Conservation (phyloP, 2,113 vertebrate species). For the Nanorana parkeri region DNA sequence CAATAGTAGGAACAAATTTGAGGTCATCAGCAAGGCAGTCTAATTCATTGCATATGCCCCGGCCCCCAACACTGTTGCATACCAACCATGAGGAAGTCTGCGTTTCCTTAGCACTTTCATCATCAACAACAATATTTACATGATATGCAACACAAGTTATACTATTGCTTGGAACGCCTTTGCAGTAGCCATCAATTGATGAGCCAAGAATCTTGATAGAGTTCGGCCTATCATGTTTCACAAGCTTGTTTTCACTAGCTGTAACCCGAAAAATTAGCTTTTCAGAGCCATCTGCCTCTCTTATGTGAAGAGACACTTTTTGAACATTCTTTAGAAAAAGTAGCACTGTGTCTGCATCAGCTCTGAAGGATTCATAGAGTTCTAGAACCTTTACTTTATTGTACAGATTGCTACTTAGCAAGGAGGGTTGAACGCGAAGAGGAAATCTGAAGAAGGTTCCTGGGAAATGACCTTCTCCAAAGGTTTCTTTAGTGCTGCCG, state of each 20-base stretch:
- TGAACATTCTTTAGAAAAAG: conserved; percentile 95
- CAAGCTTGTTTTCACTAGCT: conserved; percentile 79
- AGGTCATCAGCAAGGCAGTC: conserved; percentile 92
- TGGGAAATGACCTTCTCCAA: conserved; percentile 84
- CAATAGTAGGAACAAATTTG: conserved; percentile 92
- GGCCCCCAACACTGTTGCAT: conserved; percentile 91
- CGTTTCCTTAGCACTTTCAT: conserved; percentile 82
- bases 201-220: conserved; percentile 84
- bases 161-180: conserved; percentile 78
- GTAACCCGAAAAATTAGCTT: conserved; percentile 89
- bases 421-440: conserved; percentile 88
- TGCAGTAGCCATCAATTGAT: conserved; percentile 88
- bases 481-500: conserved; percentile 88
- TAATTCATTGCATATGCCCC: conserved; percentile 87
- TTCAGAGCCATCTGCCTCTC: conserved; percentile 88
- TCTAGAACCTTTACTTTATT: conserved; percentile 95
- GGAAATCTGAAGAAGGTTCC: conserved; percentile 97
- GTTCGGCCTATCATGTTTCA: conserved; percentile 83
- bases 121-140: conserved; percentile 85
- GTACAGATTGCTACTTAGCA: conserved; percentile 91
- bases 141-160: conserved; percentile 92
- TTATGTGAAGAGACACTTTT: conserved; percentile 87
- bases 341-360: conserved; percentile 92
- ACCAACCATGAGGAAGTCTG: conserved; percentile 91
- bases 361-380: conserved; percentile 94